Evolutionary conservation across 2,113 vertebrate genomes (phyloP), one percentile per base, ranked within the genome.

Genomic region (Clarias batrachus): DNA sequence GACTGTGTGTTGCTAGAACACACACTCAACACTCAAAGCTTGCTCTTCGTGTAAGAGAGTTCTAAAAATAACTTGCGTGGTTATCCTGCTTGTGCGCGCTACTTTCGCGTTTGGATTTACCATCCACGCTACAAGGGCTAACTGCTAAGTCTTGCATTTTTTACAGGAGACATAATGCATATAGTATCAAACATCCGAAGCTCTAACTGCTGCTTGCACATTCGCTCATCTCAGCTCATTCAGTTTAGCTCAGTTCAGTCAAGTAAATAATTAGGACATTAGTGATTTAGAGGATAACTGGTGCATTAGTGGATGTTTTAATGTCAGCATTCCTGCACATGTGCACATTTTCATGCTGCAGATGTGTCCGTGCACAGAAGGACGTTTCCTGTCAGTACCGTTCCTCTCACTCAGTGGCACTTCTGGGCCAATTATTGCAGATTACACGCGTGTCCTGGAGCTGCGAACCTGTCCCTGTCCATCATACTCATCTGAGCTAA

Each of bases 401-500:
- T 88, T 86, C 88, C 80, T 90, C 68, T 85, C 48, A 79, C 87
- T 88, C 77, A 60, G 77, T 83, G 65, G 87, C 88, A 88, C 83
- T 89, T 90, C 85, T 91, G 73, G 87, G n/a, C 90, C 88, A 89
- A 92, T 91, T 91, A 86, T 41, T 30, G 82, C 81, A 82, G 83
- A 92, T 88, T 90, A 88, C 89, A 89, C 88, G 88, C 30, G 63
- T 87, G 91, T 92, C 77, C 80, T 70, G 86, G 89, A 92, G 85
- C 81, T 81, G 71, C 25, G 85, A 85, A 83, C 82, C 89, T 85
- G 87, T 89, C 86, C 87, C 89, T 90, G 90, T 91, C 92, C 88
- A 90, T 92, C 93, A 91, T 89, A 71, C 85, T 91, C 90, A 91
- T 89, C 89, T 82, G 57, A 81, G 60, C 86, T 88, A 90, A 93